Percentiles rank a stretch among this genome's conserved stretches.
Evolutionary conservation across 2,797 vertebrate genomes (phyloP).

Genomic region (Neosilurus mollespiculum): DNA sequence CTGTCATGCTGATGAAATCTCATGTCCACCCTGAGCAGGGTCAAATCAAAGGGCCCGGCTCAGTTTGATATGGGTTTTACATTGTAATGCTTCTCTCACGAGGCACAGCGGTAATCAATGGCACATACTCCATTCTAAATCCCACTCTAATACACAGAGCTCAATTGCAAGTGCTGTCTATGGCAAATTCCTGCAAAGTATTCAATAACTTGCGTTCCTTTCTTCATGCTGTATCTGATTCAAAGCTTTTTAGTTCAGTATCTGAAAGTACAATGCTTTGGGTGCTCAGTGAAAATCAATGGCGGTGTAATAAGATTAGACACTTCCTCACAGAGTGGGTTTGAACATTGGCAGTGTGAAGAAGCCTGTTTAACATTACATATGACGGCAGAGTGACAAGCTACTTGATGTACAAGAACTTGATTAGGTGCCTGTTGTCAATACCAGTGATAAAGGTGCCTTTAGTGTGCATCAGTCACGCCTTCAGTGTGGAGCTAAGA

Average conservation of each 20-base stretch:
- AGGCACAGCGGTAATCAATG: conserved; percentile 57
- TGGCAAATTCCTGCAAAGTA: conserved; percentile 37
- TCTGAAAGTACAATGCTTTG: conserved; percentile 26
- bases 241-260: conserved; percentile 7
- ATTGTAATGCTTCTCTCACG: conserved; percentile 21
- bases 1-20: neutral
- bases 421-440: conserved; percentile 28
- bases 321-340: neutral
- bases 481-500: neutral
- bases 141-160: conserved; percentile 53
- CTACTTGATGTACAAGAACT: conserved; percentile 22
- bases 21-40: conserved; percentile 6
- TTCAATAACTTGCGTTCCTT: conserved; percentile 41
- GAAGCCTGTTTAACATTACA: conserved; percentile 47
- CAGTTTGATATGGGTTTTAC: conserved; percentile 50
- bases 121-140: conserved; percentile 55
- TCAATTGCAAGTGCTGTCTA: conserved; percentile 32
- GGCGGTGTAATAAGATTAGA: conserved; percentile 31
- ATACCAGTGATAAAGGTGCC: conserved; percentile 4
- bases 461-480: conserved; percentile 1
- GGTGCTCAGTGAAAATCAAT: conserved; percentile 36
- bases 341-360: conserved; percentile 22
- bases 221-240: conserved; percentile 2
- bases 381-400: conserved; percentile 40
- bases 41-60: neutral